These are phyloP conservation scores for Hydractinia echinata DNA, from an alignment of 30 jellyfish, hydroid and myxozoan species.

Conservation along the genomic window DNA sequence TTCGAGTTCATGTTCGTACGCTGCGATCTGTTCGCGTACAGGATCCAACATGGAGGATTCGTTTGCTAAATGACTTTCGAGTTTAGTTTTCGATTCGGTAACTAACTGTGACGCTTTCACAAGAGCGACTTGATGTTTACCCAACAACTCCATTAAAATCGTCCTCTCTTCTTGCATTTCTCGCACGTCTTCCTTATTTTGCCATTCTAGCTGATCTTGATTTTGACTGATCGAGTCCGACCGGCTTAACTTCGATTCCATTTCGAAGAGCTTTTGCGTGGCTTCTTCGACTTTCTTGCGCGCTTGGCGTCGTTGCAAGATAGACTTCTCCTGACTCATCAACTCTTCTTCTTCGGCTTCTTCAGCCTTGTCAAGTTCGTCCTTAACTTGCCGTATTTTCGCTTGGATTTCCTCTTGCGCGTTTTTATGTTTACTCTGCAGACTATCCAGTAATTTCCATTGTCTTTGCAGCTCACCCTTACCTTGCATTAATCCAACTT, in stretches of 20 bases:
- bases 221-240: constrained; percentile 41
- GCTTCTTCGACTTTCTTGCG: constrained; percentile 95
- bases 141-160: constrained; percentile 67
- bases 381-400: constrained; percentile 45
- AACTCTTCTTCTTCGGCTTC: constrained; percentile 81
- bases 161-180: constrained; percentile 61
- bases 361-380: constrained; percentile 54
- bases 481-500: constrained; percentile 80
- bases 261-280: constrained; percentile 69
- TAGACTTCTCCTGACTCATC: constrained; percentile 66
- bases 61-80: constrained; percentile 70
- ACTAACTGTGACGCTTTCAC: constrained; percentile 92
- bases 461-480: constrained; percentile 65
- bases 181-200: constrained; percentile 63
- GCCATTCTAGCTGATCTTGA: constrained; percentile 80
- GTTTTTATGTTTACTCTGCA: constrained; percentile 60
- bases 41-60: constrained; percentile 69
- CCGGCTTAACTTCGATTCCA: constrained; percentile 57
- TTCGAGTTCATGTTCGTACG: constrained; percentile 65
- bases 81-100: constrained; percentile 82
- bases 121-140: constrained; percentile 91
- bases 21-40: constrained; percentile 42
- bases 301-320: constrained; percentile 70
- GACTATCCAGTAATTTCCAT: constrained; percentile 70
- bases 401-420: constrained; percentile 66